Evolutionary conservation across 2,797 vertebrate genomes (phyloP).

Genomic region (Novumbra hubbsi): DNA sequence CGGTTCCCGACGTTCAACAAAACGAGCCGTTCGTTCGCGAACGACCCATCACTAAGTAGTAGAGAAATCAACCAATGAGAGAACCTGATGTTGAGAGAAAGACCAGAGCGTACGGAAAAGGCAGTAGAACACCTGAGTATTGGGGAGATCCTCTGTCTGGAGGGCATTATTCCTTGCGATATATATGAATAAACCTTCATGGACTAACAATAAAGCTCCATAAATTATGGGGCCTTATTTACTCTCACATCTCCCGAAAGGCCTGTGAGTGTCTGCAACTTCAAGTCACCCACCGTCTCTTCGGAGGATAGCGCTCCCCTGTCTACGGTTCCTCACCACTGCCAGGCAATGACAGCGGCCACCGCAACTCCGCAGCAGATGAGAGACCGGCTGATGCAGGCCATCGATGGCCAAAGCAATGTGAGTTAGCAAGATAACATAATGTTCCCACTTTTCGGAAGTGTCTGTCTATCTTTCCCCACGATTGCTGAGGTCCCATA

Average conservation of each 20-base stretch:
- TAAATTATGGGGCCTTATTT: conserved; percentile 44
- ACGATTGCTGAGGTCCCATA: background rate
- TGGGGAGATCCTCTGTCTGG: conserved; percentile 30
- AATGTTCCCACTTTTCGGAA: background rate
- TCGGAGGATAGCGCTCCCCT: conserved; percentile 57
- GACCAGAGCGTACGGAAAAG: conserved; percentile 53
- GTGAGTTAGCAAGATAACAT: conserved; percentile 73
- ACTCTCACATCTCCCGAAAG: conserved; percentile 15
- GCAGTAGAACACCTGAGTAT: conserved; percentile 43
- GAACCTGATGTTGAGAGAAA: conserved; percentile 53
- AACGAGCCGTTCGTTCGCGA: no score
- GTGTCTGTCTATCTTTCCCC: background rate
- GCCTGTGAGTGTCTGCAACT: conserved; percentile 56
- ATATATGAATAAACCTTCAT: conserved; percentile 16
- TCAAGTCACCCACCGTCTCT: conserved; percentile 50
- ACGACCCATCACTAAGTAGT: no score
- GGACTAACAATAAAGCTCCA: conserved; percentile 41
- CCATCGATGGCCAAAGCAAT: conserved; percentile 90
- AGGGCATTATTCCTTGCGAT: background rate
- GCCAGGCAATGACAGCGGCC: conserved; percentile 91
- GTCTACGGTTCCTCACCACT: conserved; percentile 65
- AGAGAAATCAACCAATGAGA: background rate
- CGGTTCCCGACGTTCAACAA: background rate
- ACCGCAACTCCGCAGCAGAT: conserved; percentile 87
- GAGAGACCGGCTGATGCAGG: conserved; percentile 93